A percentile compares a stretch with the other conserved stretches of the same genome.
Evolutionary conservation across 2,797 vertebrate genomes (phyloP).

Genomic region (Aeoliscus strigatus): DNA sequence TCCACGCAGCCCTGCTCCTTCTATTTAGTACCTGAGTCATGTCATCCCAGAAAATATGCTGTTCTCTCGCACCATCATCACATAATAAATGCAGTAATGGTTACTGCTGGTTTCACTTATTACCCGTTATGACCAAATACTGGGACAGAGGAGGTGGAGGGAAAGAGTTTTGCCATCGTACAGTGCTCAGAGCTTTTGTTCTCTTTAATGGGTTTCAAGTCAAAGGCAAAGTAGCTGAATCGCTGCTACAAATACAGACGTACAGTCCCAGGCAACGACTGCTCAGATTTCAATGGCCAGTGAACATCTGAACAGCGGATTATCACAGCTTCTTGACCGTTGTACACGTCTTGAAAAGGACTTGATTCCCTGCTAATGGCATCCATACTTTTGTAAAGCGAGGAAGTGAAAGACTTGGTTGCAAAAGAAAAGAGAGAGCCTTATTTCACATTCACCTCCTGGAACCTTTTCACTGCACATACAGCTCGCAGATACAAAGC

Average conservation of each 20-base stretch:
- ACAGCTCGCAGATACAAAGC: conserved; percentile 63
- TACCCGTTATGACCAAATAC: conserved; percentile 21
- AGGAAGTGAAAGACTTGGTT: conserved; percentile 61
- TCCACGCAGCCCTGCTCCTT: no score
- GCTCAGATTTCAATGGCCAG: conserved; percentile 55
- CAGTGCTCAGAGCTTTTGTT: conserved; percentile 27
- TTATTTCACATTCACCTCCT: conserved; percentile 72
- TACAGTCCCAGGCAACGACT: conserved; percentile 38
- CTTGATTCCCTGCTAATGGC: conserved; percentile 60
- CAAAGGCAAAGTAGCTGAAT: conserved; percentile 54
- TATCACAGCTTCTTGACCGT: conserved; percentile 67
- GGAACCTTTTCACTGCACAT: conserved; percentile 58
- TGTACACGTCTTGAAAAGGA: conserved; percentile 59
- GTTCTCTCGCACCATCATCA: conserved; percentile 20
- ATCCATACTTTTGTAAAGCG: conserved; percentile 62
- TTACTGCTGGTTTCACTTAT: conserved; percentile 17
- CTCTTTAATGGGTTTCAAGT: conserved; percentile 54
- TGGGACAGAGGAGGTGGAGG: conserved; percentile 12
- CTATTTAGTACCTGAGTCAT: conserved; percentile 5
- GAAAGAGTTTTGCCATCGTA: conserved; percentile 12
- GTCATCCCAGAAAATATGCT: conserved; percentile 30
- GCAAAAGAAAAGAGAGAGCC: conserved; percentile 58
- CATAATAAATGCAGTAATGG: conserved; percentile 44
- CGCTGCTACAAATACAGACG: conserved; percentile 36
- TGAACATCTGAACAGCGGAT: conserved; percentile 61